phyloP scores from a whole-genome alignment of 2,113 vertebrate genomes.

The Perca flavescens region DNA sequence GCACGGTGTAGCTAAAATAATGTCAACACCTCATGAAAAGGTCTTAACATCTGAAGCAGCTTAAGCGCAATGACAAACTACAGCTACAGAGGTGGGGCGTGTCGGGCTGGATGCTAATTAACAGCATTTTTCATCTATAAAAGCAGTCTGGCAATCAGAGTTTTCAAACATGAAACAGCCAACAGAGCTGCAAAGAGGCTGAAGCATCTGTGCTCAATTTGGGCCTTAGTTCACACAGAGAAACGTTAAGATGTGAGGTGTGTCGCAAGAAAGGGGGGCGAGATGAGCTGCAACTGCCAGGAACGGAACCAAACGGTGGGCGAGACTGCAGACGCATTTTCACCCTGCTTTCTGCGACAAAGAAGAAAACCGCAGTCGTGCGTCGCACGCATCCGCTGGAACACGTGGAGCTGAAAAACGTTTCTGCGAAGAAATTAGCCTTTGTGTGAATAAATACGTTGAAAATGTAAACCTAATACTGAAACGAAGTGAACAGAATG shows the following conservation, averaged over 20 bases:
- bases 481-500: no score
- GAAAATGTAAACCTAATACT: no score
- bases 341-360: not conserved
- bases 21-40: constrained; percentile 47
- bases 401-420: no score
- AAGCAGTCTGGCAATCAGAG: constrained; percentile 68
- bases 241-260: constrained; percentile 33
- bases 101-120: constrained; percentile 62
- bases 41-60: constrained; percentile 60
- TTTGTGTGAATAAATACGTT: not conserved
- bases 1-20: constrained; percentile 31
- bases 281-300: constrained; percentile 9
- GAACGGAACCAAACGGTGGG: not conserved
- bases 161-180: constrained; percentile 61
- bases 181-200: constrained; percentile 25
- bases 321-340: not conserved
- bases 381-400: not conserved
- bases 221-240: constrained; percentile 37
- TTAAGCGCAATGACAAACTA: constrained; percentile 35
- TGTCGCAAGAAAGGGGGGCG: not conserved
- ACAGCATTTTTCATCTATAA: constrained; percentile 67
- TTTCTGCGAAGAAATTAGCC: not conserved
- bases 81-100: constrained; percentile 22
- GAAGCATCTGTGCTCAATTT: constrained; percentile 74
- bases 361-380: not conserved